Percentiles rank a stretch among this genome's conserved stretches.
These are phyloP conservation scores for Callyntrura sp. DNA, from an alignment of 2,888 invertebrate genomes.

Conservation along the genomic window DNA sequence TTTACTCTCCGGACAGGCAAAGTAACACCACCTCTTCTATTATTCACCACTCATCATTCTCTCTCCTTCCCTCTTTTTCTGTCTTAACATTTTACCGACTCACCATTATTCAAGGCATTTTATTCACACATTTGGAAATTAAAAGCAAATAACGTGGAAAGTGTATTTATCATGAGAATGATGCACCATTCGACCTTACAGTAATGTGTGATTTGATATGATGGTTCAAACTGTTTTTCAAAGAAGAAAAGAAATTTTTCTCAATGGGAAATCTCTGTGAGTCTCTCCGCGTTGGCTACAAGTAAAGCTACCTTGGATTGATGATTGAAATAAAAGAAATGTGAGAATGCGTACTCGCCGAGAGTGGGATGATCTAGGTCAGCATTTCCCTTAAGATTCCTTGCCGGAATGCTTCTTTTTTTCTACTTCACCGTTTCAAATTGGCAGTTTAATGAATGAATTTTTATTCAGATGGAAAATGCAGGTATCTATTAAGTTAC, in stretches of 20 bases:
- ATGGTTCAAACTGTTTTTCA: conserved; percentile 53
- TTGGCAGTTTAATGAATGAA: conserved; percentile 71
- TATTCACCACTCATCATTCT: conserved; percentile 52
- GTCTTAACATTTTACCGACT: conserved; percentile 66
- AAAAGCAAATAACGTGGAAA: conserved; percentile 67
- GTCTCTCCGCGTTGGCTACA: not conserved
- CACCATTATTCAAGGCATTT: conserved; percentile 60
- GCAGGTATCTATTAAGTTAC: no score
- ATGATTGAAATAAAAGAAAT: conserved; percentile 30
- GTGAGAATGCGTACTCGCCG: conserved; percentile 30
- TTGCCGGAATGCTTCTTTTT: conserved; percentile 14
- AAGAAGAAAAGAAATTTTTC: conserved; percentile 61
- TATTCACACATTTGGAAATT: conserved; percentile 69
- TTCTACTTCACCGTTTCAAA: conserved; percentile 8
- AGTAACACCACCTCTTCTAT: conserved; percentile 73
- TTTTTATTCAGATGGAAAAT: no score
- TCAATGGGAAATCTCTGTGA: conserved; percentile 47
- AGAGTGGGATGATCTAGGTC: conserved; percentile 66
- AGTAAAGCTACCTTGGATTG: no score
- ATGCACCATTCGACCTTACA: conserved; percentile 54
- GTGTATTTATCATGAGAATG: not conserved
- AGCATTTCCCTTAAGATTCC: conserved; percentile 51
- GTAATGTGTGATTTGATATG: conserved; percentile 69
- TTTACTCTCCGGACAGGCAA: conserved; percentile 10
- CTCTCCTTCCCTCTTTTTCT: no score